Conservation (phyloP, 2,113 vertebrate genomes). For the Hepsetus odoe region DNA sequence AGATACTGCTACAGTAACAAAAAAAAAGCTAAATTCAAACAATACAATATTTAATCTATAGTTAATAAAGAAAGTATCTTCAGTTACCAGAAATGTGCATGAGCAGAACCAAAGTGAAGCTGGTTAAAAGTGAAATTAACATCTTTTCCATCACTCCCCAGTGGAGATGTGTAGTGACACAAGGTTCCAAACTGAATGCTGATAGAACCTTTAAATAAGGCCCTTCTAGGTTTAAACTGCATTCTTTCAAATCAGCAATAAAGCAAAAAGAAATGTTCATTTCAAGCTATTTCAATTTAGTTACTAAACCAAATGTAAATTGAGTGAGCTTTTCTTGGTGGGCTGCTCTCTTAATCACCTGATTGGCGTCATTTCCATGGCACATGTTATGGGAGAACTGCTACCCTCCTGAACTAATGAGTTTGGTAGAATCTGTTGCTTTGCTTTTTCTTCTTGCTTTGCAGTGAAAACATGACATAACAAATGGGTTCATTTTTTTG, state of each 20-base stretch:
- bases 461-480: neutral
- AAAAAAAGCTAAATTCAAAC: too few species aligned
- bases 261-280: conserved; percentile 11
- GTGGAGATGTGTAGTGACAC: too few species aligned
- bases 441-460: neutral
- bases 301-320: conserved; percentile 10
- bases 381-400: neutral
- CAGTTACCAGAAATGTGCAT: too few species aligned
- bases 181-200: neutral
- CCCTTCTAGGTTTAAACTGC: neutral
- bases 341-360: conserved; percentile 15
- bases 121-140: too few species aligned
- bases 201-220: neutral
- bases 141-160: too few species aligned
- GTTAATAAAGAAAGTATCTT: too few species aligned
- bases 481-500: neutral
- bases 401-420: neutral
- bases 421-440: neutral
- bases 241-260: neutral
- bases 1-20: too few species aligned
- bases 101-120: too few species aligned
- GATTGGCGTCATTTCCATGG: conserved; percentile 31
- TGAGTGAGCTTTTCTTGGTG: neutral
- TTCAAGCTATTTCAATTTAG: neutral
- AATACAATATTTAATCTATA: too few species aligned